Base-by-base conservation (phyloP, 2,888 invertebrate genomes). In the Hyposoter didymator region DNA sequence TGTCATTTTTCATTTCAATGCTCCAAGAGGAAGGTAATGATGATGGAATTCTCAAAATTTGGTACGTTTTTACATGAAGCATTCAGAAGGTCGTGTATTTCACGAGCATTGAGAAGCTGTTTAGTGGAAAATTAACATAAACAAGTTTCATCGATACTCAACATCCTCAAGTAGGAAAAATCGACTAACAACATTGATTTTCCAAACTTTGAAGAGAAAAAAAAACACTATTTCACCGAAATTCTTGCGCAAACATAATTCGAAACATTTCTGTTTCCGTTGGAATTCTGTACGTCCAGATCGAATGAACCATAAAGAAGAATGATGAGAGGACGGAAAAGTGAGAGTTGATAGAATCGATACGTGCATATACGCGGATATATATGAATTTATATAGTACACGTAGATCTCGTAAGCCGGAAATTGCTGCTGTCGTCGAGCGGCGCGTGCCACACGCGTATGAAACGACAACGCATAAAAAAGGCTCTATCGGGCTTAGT, bases 341-440 rank as follows among this genome's bases (percentile, higher is more conserved):
- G 35, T 28, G 28, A 45, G 67, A 39, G 47, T 19, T 45, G 66
- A 35, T 49, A 47, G 22, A 12, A 52, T n/a, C 32, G 80, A 32
- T 2, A 43, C 6, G 64, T 19, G 8, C 17, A 79, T 76, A 76
- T n/a, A n/a, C n/a, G n/a, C 67, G 78, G 62, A 80, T 76, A 76
- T 47, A 62, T 73, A 73, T 59, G 43, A 59, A 73, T 55, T 45
- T 39, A 32, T 62, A 62, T 59, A 43, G 14, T 19, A 75, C 45
- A 64, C 19, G 59, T 22, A 17, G 14, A 67, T 52, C n/a, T 35
- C 52, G 62, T 49, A 55, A 80, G 73, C 83, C 85, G 85, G 85
- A 85, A 85, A 85, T 85, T 85, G 80, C 67, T 78, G 49, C 85
- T 83, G 82, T 83, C 82, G 70, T 22, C 39, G 64, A 47, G 69